Percentiles rank a stretch among this genome's conserved stretches.
These are phyloP conservation scores for Deroptyus accipitrinus DNA, from an alignment of 2,113 vertebrate genomes.

Conservation along the genomic window DNA sequence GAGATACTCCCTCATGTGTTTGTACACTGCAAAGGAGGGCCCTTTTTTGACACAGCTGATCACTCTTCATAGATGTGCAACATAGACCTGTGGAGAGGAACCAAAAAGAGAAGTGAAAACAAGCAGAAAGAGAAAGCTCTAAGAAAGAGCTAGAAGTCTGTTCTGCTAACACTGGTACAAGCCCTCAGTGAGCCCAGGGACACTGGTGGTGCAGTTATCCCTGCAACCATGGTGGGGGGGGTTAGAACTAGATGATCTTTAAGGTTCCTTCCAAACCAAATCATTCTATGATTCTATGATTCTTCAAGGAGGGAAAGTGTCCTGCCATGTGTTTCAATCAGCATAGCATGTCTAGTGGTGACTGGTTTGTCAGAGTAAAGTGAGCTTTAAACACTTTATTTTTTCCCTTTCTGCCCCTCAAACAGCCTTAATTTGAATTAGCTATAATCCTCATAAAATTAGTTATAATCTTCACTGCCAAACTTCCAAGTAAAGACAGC, in stretches of 20 bases:
- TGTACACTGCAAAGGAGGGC: background rate
- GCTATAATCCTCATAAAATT: too few species aligned
- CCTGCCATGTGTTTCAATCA: background rate
- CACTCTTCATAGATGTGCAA: accelerated
- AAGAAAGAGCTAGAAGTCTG: background rate
- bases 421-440: background rate
- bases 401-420: background rate
- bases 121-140: background rate
- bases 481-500: background rate
- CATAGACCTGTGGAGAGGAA: background rate
- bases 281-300: background rate
- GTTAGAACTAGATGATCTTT: background rate
- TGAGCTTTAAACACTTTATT: background rate
- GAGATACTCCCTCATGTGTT: accelerated
- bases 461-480: too few species aligned
- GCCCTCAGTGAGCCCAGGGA: background rate
- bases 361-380: background rate
- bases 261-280: background rate
- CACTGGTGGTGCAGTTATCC: background rate
- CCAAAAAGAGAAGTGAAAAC: background rate
- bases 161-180: accelerated
- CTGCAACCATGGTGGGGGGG: background rate
- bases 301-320: background rate
- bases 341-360: background rate
- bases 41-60: background rate